These are phyloP conservation scores for Eonycteris spelaea DNA, from an alignment of 2,113 vertebrate species.

Conservation along the genomic window DNA sequence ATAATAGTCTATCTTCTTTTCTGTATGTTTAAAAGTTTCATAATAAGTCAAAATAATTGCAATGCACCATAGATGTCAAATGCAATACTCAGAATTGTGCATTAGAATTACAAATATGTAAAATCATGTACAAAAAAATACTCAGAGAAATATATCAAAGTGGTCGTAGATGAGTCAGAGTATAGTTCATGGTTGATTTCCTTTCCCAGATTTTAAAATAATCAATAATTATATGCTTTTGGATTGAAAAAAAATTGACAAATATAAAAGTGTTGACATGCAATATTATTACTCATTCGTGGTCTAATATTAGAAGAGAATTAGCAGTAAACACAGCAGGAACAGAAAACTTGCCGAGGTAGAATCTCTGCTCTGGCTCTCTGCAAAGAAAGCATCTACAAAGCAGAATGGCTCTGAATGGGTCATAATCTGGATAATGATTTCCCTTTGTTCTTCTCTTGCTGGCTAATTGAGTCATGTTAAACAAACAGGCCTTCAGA, in stretches of 20 bases:
- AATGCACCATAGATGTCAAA: not conserved
- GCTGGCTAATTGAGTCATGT: conserved; percentile 55
- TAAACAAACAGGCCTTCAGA: conserved; percentile 67
- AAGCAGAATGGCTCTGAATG: not conserved
- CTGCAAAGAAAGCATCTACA: not conserved
- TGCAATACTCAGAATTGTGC: not conserved
- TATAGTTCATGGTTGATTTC: not conserved
- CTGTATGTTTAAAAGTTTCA: not conserved
- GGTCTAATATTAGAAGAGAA: conserved; percentile 50
- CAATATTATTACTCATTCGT: conserved; percentile 43
- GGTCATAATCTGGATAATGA: conserved; percentile 46
- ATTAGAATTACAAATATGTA: not conserved
- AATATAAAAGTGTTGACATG: conserved; percentile 13
- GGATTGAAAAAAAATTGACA: conserved; percentile 44
- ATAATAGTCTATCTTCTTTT: not conserved
- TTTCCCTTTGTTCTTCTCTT: conserved; percentile 39
- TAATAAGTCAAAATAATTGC: not conserved
- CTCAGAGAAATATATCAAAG: not conserved
- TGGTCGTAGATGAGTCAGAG: not conserved
- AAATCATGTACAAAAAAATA: not conserved
- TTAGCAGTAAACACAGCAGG: conserved; percentile 34
- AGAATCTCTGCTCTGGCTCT: not conserved
- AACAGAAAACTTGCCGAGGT: not conserved
- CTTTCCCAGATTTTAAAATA: conserved; percentile 48
- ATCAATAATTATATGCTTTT: conserved; percentile 59